Percentiles rank a stretch among this genome's conserved stretches.
These are phyloP conservation scores for Xestoiulus laeticollis DNA, from an alignment of 2,888 invertebrate genomes.

Conservation along the genomic window DNA sequence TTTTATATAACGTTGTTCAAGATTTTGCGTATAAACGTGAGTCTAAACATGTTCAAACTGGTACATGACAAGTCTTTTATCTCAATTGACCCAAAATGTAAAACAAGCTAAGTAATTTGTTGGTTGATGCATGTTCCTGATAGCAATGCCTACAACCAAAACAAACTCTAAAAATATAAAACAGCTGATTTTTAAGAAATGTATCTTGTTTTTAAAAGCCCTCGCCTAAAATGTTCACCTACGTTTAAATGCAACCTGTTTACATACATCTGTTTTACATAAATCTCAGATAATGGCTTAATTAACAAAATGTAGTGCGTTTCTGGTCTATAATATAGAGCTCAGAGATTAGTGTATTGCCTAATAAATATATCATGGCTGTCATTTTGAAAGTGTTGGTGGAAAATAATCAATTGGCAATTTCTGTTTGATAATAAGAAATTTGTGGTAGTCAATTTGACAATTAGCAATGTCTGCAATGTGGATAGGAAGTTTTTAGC, in stretches of 20 bases:
- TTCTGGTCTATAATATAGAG: neutral
- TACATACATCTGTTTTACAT: conserved; percentile 17
- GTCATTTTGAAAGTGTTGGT: neutral
- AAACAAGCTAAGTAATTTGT: conserved; percentile 9
- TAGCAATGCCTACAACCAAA: neutral
- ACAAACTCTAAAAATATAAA: neutral
- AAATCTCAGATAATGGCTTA: neutral
- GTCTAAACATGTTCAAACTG: neutral
- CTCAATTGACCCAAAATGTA: conserved; percentile 18
- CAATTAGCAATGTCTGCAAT: neutral
- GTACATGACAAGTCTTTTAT: neutral
- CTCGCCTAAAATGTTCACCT: neutral
- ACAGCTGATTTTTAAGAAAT: neutral
- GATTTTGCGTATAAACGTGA: neutral
- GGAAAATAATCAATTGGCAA: neutral
- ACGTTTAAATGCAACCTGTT: neutral
- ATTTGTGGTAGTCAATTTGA: neutral
- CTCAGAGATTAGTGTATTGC: neutral
- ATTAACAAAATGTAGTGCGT: conserved; percentile 4
- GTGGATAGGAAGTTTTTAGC: neutral
- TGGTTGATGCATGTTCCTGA: neutral
- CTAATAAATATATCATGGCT: neutral
- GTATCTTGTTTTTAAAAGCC: neutral
- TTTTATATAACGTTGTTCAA: no score
- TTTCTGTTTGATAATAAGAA: neutral